phyloP scores from a whole-genome alignment of 2,113 vertebrate genomes.

The Alosa alosa region DNA sequence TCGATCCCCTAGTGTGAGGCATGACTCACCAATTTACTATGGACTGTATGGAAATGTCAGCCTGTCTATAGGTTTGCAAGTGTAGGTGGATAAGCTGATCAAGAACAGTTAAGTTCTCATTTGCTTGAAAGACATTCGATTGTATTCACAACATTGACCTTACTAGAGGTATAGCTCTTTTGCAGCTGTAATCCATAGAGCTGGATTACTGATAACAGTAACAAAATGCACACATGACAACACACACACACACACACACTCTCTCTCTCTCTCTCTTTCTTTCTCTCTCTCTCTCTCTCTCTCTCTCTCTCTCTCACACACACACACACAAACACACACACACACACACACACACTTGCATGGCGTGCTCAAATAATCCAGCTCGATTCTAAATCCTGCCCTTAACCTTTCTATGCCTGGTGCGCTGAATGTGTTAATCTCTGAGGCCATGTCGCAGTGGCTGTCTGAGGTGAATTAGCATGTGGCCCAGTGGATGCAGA shows the following conservation, averaged over 20 bases:
- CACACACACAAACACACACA: background rate
- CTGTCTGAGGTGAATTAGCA: slow-evolving; percentile 3
- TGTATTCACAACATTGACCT: background rate
- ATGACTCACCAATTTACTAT: background rate
- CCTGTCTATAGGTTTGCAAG: background rate
- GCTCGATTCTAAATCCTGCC: slow-evolving; percentile 6
- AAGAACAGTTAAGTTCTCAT: background rate
- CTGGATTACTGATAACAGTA: background rate
- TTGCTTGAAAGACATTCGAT: background rate
- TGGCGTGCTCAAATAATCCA: background rate
- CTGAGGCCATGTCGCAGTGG: background rate
- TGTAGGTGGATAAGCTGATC: background rate
- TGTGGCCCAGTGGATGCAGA: background rate
- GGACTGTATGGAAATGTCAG: background rate
- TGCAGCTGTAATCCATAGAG: background rate
- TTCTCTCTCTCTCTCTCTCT: too few species aligned
- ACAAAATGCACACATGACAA: background rate
- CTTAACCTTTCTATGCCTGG: background rate
- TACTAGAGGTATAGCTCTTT: background rate
- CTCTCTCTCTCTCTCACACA: too few species aligned
- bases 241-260: background rate
- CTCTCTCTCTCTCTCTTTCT: too few species aligned
- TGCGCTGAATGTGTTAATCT: background rate
- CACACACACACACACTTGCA: background rate
- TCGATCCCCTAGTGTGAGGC: background rate